phyloP scores from a whole-genome alignment of 2,113 vertebrate species.

The Macquaria australasica region DNA sequence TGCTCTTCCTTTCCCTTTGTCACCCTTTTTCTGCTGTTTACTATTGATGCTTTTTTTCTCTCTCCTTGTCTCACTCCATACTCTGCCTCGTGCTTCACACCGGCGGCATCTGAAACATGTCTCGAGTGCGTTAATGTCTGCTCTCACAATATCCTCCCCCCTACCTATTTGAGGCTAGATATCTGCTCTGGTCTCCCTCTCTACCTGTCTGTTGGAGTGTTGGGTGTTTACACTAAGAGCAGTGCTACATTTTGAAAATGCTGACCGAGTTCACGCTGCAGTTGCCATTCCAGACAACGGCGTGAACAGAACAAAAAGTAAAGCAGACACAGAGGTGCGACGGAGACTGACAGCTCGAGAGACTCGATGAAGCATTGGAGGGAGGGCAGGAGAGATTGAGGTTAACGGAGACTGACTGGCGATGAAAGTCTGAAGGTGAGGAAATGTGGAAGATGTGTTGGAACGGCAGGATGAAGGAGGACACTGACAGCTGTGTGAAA shows the following conservation, averaged over 20 bases:
- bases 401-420: slow-evolving; percentile 58
- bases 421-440: slow-evolving; percentile 57
- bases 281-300: slow-evolving; percentile 14
- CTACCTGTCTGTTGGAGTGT: neutral
- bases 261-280: slow-evolving; percentile 31
- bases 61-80: slow-evolving; percentile 21
- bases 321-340: slow-evolving; percentile 34
- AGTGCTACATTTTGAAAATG: slow-evolving; percentile 17
- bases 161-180: neutral
- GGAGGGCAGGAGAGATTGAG: slow-evolving; percentile 60
- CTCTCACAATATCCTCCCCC: neutral
- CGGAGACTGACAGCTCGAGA: slow-evolving; percentile 64
- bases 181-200: neutral
- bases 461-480: slow-evolving; percentile 55
- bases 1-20: slow-evolving; percentile 53
- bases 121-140: neutral
- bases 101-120: slow-evolving; percentile 25
- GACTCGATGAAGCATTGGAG: slow-evolving; percentile 35
- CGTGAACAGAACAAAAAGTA: slow-evolving; percentile 33
- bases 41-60: slow-evolving; percentile 15
- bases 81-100: slow-evolving; percentile 9
- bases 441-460: slow-evolving; percentile 59
- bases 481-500: slow-evolving; percentile 62
- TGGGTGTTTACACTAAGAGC: neutral
- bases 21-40: slow-evolving; percentile 53